phyloP scores from a whole-genome alignment of 1,140 invertebrate species.

The Drosophila littoralis region DNA sequence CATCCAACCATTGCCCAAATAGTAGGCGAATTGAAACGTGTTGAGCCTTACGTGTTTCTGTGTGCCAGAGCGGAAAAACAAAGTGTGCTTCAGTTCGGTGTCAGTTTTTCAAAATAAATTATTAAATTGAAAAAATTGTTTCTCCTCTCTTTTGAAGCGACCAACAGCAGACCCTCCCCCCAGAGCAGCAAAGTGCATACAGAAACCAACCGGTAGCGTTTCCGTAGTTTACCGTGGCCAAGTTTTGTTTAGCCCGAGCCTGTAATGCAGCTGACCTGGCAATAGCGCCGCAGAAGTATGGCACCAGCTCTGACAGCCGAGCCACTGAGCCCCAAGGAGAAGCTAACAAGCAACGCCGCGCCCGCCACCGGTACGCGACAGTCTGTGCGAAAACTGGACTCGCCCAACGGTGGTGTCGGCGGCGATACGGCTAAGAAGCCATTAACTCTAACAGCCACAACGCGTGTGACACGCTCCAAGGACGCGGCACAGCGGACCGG shows the following conservation, averaged over 20 bases:
- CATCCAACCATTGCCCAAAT: background rate
- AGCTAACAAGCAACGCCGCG: constrained; percentile 70
- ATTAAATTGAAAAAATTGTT: constrained; percentile 33
- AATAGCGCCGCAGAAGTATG: constrained; percentile 79
- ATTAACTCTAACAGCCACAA: constrained; percentile 42
- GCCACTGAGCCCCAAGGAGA: constrained; percentile 84
- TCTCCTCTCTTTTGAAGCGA: constrained; percentile 32
- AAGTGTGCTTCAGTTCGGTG: constrained; percentile 44
- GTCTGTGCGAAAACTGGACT: constrained; percentile 43
- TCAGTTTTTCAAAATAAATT: constrained; percentile 49
- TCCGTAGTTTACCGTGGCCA: constrained; percentile 4
- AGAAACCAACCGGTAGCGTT: constrained; percentile 10
- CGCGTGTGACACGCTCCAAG: constrained; percentile 73
- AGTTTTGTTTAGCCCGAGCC: background rate
- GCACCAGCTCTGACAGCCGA: constrained; percentile 86
- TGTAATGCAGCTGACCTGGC: constrained; percentile 48
- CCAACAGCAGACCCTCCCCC: background rate
- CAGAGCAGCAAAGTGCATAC: background rate
- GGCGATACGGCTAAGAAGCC: constrained; percentile 49
- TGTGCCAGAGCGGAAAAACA: constrained; percentile 31
- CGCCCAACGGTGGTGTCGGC: constrained; percentile 21
- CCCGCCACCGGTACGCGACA: constrained; percentile 64
- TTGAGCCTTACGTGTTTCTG: constrained; percentile 1
- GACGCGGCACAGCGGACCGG: constrained; percentile 48
- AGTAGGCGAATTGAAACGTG: constrained; percentile 30